A percentile compares a stretch with the other conserved stretches of the same genome.
These are phyloP conservation scores for Solenopsis fugax DNA, from an alignment of 1,140 invertebrate species.

Conservation along the genomic window DNA sequence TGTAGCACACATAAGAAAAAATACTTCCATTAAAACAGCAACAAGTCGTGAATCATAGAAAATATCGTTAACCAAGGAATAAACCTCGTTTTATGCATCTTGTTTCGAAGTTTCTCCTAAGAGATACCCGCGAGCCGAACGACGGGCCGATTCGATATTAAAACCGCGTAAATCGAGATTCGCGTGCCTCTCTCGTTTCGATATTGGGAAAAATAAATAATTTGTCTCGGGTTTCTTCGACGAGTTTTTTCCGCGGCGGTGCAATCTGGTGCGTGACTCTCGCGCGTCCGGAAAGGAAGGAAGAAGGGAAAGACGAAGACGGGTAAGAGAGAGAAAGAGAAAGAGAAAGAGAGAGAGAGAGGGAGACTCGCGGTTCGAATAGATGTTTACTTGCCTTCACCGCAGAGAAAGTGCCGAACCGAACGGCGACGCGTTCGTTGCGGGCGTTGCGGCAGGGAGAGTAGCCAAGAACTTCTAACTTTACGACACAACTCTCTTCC, in stretches of 20 bases:
- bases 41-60: neutral
- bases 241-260: constrained; percentile 16
- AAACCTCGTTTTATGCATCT: constrained; percentile 18
- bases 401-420: constrained; percentile 80
- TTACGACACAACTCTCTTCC: constrained; percentile 75
- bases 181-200: neutral
- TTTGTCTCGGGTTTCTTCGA: constrained; percentile 32
- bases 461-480: constrained; percentile 81
- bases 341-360: neutral
- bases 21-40: neutral
- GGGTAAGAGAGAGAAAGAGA: constrained; percentile 2
- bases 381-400: constrained; percentile 67
- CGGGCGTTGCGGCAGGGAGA: constrained; percentile 73
- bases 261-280: constrained; percentile 15
- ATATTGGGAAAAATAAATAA: constrained; percentile 26
- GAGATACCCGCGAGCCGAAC: neutral
- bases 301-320: neutral
- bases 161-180: constrained; percentile 34
- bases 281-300: constrained; percentile 18
- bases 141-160: constrained; percentile 5
- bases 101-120: neutral
- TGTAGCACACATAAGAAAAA: neutral
- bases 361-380: constrained; percentile 52
- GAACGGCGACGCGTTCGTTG: constrained; percentile 30
- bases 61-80: neutral